Evolutionary conservation across 2,797 vertebrate genomes (phyloP), one percentile per base, ranked within the genome.

Genomic region (Sciaenops ocellatus): DNA sequence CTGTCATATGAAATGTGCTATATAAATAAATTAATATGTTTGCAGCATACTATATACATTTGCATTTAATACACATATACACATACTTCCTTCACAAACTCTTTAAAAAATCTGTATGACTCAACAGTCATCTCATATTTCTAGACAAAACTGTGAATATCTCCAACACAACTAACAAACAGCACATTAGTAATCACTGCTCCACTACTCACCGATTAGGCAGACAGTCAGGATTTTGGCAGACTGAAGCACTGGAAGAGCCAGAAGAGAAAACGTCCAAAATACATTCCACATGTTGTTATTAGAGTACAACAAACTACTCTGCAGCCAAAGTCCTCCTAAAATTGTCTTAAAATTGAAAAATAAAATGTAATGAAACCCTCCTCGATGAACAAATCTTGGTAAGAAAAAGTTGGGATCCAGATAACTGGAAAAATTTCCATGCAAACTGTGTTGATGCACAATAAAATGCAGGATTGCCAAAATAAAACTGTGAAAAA

Each of bases 141-240:
- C 9, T 74, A 0, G 52, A 55, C 5, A 63, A 64, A 42, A 22
- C 13, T 46, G 22, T 67, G 3, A 67, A 52, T 51, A 63, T 55
- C 10, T 69, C 12, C 66, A 16, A 47, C 34, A 67, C 11, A 22
- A 18, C 11, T 11, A 24, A 1, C 20, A 41, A 52, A 70, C 1
- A 28, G 0, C 12, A 68, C 17, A 61, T 68, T 13, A 20, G 76
- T 13, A 70, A 41, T 55, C 59, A 56, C 13, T 69, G 52, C 57
- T 68, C 22, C 16, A 65, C 28, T 67, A 94, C 94, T 93, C 79
- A 94, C 93, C 90, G 82, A 92, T 92, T 57, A 93, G 79, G 80
- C 87, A 90, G 60, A 92, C 44, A 8, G 89, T 91, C 79, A 94
- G 86, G 80, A 93, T 93, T 85, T 91, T 94, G 78, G 93, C 91